Evolutionary conservation across 1,140 invertebrate species (phyloP).

Genomic region (Heliconius hewitsoni): DNA sequence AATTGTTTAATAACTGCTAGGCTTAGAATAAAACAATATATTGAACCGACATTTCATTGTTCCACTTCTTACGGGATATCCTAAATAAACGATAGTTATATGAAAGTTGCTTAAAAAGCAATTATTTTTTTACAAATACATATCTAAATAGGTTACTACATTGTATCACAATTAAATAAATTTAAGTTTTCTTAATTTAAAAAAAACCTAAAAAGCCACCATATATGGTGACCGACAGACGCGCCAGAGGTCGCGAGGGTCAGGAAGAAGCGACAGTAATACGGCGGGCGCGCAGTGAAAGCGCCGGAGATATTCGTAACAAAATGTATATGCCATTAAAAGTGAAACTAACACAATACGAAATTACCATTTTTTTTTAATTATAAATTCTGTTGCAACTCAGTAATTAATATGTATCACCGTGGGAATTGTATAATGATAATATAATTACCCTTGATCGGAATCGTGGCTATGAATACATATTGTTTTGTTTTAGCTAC

Average conservation of each 20-base stretch:
- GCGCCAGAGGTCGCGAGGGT: conserved; percentile 21
- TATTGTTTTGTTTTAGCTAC: conserved; percentile 1
- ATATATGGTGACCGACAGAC: background rate
- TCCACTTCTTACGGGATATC: too few species aligned
- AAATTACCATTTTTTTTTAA: background rate
- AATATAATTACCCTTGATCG: conserved; percentile 1
- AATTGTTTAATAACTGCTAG: too few species aligned
- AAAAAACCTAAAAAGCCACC: background rate
- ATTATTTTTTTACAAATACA: too few species aligned
- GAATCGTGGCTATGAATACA: background rate
- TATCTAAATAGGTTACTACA: too few species aligned
- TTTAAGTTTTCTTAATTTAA: background rate
- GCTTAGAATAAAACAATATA: too few species aligned
- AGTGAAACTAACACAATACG: background rate
- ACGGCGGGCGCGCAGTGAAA: conserved; percentile 25
- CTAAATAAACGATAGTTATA: too few species aligned
- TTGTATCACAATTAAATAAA: too few species aligned
- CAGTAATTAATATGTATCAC: conserved; percentile 5
- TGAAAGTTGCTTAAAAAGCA: too few species aligned
- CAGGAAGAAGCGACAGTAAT: conserved; percentile 21
- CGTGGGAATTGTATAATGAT: conserved; percentile 7
- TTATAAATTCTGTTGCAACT: background rate
- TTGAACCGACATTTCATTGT: too few species aligned
- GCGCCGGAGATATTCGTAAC: conserved; percentile 12
- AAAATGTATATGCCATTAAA: background rate